Evolutionary conservation across 2,888 invertebrate species (phyloP).

Genomic region (Strigamia transsilvanica): DNA sequence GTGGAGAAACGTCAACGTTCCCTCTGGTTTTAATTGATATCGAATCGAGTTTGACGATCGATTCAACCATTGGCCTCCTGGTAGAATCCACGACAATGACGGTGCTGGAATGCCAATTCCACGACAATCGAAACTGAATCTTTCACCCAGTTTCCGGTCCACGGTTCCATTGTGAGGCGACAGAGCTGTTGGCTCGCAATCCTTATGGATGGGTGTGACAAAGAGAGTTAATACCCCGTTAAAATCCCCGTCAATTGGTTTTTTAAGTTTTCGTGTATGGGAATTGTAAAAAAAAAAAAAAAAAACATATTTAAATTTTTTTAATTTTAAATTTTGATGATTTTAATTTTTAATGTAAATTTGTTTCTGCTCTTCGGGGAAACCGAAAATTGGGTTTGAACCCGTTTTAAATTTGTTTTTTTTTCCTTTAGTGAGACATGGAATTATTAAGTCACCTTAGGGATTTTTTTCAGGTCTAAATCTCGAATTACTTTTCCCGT

Average conservation of each 20-base stretch:
- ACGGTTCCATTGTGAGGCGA: conserved; percentile 59
- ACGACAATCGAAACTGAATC: conserved; percentile 64
- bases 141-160: conserved; percentile 62
- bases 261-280: neutral
- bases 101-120: conserved; percentile 65
- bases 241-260: neutral
- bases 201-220: conserved; percentile 39
- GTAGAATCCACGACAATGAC: conserved; percentile 63
- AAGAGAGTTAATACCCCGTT: conserved; percentile 16
- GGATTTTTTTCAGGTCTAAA: conserved; percentile 59
- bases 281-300: neutral
- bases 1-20: conserved; percentile 60
- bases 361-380: too few species aligned
- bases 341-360: neutral
- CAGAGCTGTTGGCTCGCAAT: conserved; percentile 61
- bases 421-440: neutral
- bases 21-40: conserved; percentile 60
- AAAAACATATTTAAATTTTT: too few species aligned
- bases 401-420: too few species aligned
- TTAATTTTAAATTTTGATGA: neutral
- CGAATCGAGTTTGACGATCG: conserved; percentile 60
- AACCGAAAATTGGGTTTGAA: neutral
- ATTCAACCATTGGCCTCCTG: conserved; percentile 62
- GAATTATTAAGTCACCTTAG: conserved; percentile 53
- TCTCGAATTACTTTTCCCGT: conserved; percentile 59